Evolutionary conservation across 2,113 vertebrate species (phyloP).

Genomic region (Microcebus ravelobensis): DNA sequence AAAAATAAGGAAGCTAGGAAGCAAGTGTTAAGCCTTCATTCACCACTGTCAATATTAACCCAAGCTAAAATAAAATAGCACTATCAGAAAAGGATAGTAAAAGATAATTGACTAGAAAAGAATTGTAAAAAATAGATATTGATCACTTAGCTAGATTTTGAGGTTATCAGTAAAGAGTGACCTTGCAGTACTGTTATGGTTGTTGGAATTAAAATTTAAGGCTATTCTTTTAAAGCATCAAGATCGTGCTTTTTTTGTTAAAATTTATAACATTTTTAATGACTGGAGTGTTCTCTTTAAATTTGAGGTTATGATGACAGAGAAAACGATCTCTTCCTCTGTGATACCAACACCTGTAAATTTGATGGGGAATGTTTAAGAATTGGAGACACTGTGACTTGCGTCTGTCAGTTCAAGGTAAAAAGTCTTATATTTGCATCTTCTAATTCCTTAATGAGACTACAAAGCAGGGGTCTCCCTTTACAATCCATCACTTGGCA

Average conservation of each 20-base stretch:
- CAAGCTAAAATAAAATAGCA: neutral
- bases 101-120: conserved; percentile 4
- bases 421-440: conserved; percentile 80
- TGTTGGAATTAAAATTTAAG: conserved; percentile 25
- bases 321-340: conserved; percentile 99
- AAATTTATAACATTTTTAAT: conserved; percentile 60
- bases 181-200: conserved; percentile 24
- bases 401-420: conserved; percentile 99
- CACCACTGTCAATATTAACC: neutral
- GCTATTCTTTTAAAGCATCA: neutral
- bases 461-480: conserved; percentile 74
- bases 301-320: conserved; percentile 97
- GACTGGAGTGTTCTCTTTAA: conserved; percentile 78
- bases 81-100: neutral
- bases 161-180: neutral
- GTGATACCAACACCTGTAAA: conserved; percentile 99
- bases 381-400: conserved; percentile 98
- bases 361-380: conserved; percentile 98
- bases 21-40: conserved; percentile 5
- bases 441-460: conserved; percentile 77
- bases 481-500: conserved; percentile 74
- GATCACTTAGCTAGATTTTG: conserved; percentile 1
- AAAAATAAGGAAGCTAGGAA: neutral
- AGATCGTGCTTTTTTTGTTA: neutral
- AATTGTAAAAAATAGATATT: conserved; percentile 7